phyloP scores from a whole-genome alignment of 2,113 vertebrate genomes.

The Edolisoma coerulescens region DNA sequence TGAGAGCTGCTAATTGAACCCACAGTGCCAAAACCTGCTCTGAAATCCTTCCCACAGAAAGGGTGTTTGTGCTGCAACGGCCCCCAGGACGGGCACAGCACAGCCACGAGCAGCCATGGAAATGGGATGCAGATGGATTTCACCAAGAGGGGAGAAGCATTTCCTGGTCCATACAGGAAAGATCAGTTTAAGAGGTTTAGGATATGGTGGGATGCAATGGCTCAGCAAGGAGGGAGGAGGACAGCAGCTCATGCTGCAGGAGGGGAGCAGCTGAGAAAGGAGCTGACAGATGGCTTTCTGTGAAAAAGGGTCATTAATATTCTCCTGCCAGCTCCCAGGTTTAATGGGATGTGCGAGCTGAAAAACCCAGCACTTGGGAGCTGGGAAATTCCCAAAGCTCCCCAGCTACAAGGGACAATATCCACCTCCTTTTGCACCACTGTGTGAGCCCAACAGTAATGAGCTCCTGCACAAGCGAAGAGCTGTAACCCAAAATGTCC shows the following conservation, averaged over 20 bases:
- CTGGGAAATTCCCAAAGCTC: neutral
- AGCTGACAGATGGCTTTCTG: neutral
- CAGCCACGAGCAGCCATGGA: rapidly evolving
- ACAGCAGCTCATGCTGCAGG: neutral
- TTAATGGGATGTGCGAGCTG: neutral
- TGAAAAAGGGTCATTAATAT: neutral
- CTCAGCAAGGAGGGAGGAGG: neutral
- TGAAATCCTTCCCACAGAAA: rapidly evolving
- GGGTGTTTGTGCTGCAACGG: rapidly evolving
- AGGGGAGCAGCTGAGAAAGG: neutral
- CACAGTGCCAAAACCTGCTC: neutral
- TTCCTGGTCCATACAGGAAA: rapidly evolving
- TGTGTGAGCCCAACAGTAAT: rapidly evolving
- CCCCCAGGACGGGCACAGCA: rapidly evolving
- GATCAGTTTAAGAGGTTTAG: neutral
- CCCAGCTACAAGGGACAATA: neutral
- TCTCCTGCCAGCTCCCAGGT: neutral
- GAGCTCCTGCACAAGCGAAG: neutral
- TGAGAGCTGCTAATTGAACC: neutral
- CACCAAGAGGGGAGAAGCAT: neutral
- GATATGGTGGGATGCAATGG: rapidly evolving
- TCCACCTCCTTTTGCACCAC: neutral
- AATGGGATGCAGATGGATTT: neutral
- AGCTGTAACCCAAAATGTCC: neutral
- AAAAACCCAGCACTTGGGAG: neutral